phyloP scores from a whole-genome alignment of 2,113 vertebrate species.

The Astur gentilis region DNA sequence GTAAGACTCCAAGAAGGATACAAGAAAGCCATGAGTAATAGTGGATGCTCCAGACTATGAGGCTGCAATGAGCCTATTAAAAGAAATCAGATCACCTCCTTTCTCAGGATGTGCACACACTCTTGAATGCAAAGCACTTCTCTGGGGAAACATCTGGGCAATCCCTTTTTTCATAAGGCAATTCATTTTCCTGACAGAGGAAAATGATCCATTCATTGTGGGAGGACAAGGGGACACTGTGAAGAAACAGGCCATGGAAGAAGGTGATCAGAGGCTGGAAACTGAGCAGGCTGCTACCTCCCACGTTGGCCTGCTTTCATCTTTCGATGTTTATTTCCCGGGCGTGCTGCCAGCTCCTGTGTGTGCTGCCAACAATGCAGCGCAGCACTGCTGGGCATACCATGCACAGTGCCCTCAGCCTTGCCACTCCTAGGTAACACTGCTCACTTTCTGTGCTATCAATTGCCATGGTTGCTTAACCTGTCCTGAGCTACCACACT shows the following conservation, averaged over 20 bases:
- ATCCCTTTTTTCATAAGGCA: not conserved
- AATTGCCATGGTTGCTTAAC: not conserved
- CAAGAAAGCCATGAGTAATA: not conserved
- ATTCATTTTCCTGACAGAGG: not conserved
- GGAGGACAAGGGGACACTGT: not conserved
- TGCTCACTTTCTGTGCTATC: not conserved
- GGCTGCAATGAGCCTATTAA: not conserved
- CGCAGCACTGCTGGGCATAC: not conserved
- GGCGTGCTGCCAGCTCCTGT: not conserved
- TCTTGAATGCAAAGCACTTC: not conserved
- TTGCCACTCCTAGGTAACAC: not conserved
- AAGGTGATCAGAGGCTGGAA: conserved; percentile 46
- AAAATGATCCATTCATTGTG: not conserved
- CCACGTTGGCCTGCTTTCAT: conserved; percentile 13
- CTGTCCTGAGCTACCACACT: not conserved
- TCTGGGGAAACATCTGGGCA: not conserved
- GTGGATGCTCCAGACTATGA: not conserved
- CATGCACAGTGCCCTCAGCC: not conserved
- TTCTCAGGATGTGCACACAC: not conserved
- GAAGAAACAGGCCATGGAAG: not conserved
- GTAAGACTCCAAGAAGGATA: not conserved
- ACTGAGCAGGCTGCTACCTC: not conserved
- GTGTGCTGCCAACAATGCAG: not conserved
- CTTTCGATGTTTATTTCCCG: not conserved
- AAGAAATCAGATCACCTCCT: not conserved